phyloP scores from a whole-genome alignment of 1,140 invertebrate species.

The Drosophila funebris region DNA sequence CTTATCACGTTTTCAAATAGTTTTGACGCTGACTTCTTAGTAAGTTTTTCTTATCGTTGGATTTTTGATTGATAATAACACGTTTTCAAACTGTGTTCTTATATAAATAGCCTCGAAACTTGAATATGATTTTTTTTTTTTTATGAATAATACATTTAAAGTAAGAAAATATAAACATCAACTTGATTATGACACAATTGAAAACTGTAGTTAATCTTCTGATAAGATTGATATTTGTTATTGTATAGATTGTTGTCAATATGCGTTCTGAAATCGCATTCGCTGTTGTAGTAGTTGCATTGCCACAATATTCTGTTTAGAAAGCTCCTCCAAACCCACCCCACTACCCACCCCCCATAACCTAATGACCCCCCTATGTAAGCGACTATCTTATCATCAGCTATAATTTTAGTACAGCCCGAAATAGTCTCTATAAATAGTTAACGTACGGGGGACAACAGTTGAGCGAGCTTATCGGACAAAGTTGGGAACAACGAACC shows the following conservation, averaged over 20 bases:
- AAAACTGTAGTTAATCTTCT: too few species aligned
- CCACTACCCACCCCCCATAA: too few species aligned
- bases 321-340: too few species aligned
- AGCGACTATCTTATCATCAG: background rate
- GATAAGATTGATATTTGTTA: background rate
- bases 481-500: slow-evolving; percentile 1
- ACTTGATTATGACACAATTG: background rate
- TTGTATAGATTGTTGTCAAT: background rate
- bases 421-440: slow-evolving; percentile 44
- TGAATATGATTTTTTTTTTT: background rate
- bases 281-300: too few species aligned
- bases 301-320: background rate
- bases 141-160: background rate
- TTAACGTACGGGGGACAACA: background rate
- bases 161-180: background rate
- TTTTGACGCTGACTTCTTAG: background rate
- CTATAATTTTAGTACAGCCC: slow-evolving; percentile 22
- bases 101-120: too few species aligned
- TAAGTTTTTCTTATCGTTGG: background rate
- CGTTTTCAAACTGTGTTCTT: background rate
- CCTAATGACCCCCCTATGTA: too few species aligned
- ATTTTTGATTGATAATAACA: background rate
- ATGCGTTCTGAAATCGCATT: background rate
- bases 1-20: background rate
- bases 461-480: slow-evolving; percentile 10